Evolutionary conservation across 1,140 invertebrate genomes (phyloP).

Genomic region (Ips typographus): DNA sequence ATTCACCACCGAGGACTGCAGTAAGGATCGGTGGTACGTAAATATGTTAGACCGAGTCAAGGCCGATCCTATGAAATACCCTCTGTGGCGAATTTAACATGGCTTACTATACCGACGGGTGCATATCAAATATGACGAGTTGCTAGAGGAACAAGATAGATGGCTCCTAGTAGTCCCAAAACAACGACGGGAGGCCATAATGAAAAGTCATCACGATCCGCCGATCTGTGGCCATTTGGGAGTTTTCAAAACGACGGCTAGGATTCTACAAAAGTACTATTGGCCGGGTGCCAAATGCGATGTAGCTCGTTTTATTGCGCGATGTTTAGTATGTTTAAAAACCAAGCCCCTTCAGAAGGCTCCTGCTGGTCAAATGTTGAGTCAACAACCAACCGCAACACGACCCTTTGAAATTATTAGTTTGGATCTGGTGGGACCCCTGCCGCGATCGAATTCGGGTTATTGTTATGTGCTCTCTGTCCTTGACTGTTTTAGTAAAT

Average conservation of each 20-base stretch:
- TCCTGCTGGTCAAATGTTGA: background rate
- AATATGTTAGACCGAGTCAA: background rate
- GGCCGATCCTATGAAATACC: too few species aligned
- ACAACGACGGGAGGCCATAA: too few species aligned
- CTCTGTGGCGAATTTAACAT: too few species aligned
- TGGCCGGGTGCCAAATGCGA: slow-evolving; percentile 14
- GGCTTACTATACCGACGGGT: too few species aligned
- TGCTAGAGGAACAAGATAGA: too few species aligned
- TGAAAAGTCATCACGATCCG: too few species aligned
- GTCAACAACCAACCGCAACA: too few species aligned
- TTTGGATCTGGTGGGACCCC: too few species aligned
- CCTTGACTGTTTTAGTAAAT: slow-evolving; percentile 37
- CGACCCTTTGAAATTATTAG: background rate
- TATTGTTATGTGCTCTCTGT: background rate
- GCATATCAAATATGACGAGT: too few species aligned
- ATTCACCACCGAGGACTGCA: background rate
- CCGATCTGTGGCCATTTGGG: too few species aligned
- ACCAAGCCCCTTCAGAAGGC: slow-evolving; percentile 1
- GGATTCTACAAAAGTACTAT: slow-evolving; percentile 8
- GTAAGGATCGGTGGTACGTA: background rate
- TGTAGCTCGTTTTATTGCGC: background rate
- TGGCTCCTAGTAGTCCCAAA: background rate
- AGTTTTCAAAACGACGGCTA: slow-evolving; percentile 1
- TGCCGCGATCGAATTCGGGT: background rate
- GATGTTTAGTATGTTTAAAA: slow-evolving; percentile 6